phyloP scores from a whole-genome alignment of 1,140 invertebrate genomes.

The Nylanderia fulva region DNA sequence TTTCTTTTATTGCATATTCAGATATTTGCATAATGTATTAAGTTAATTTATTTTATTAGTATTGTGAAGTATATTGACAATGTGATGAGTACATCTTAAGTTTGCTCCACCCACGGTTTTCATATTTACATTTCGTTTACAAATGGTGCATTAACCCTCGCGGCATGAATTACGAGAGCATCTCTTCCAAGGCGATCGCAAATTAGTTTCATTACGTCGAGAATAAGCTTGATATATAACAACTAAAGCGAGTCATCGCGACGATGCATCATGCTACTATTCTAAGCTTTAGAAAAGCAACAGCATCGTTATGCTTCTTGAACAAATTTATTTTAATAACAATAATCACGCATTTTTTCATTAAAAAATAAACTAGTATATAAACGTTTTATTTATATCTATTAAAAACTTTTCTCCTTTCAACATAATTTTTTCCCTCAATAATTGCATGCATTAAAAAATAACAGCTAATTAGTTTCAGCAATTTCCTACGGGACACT shows the following conservation, averaged over 20 bases:
- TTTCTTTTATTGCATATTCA: background rate
- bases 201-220: slow-evolving; percentile 51
- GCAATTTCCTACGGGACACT: too few species aligned
- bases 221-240: slow-evolving; percentile 48
- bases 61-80: background rate
- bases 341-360: too few species aligned
- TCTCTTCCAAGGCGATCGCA: slow-evolving; percentile 40
- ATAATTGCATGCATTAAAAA: too few species aligned
- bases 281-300: slow-evolving; percentile 3
- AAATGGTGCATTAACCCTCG: slow-evolving; percentile 48
- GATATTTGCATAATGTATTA: background rate
- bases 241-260: slow-evolving; percentile 44
- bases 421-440: too few species aligned
- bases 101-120: slow-evolving; percentile 15
- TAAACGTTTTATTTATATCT: too few species aligned
- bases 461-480: too few species aligned
- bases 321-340: background rate
- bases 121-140: slow-evolving; percentile 48
- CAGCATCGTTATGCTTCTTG: background rate
- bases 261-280: slow-evolving; percentile 38
- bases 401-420: too few species aligned
- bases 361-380: too few species aligned
- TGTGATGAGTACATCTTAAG: slow-evolving; percentile 25
- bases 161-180: slow-evolving; percentile 50
- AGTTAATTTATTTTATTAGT: slow-evolving; percentile 22